These are phyloP conservation scores for Parazoanthus swiftii DNA, from an alignment of 92 coral and sea anemone genomes.

Conservation along the genomic window DNA sequence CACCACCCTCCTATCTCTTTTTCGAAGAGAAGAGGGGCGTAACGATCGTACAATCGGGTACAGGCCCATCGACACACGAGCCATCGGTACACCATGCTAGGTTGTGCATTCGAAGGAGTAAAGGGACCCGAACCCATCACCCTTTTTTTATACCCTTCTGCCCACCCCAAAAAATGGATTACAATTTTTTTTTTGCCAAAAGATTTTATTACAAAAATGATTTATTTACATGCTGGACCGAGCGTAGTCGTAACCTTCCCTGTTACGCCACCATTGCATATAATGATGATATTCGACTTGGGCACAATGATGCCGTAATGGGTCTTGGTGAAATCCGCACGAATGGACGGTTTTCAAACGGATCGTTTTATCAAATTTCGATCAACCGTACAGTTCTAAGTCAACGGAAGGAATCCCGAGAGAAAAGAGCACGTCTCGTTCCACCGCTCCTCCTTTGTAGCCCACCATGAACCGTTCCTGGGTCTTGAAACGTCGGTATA, in stretches of 20 bases:
- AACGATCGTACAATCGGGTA: neutral
- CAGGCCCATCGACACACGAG: no score
- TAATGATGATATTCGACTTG: neutral
- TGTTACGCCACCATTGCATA: constrained; percentile 3
- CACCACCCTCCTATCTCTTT: constrained; percentile 15
- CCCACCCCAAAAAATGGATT: constrained; percentile 14
- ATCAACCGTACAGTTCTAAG: neutral
- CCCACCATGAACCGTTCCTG: no score
- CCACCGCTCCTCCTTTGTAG: no score
- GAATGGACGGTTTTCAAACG: neutral
- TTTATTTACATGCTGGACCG: constrained; percentile 10
- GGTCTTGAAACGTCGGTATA: no score
- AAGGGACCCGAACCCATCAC: constrained; percentile 13
- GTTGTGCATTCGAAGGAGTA: constrained; percentile 8
- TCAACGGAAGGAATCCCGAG: no score
- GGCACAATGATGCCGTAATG: neutral
- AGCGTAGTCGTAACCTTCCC: constrained; percentile 6
- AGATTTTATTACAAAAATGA: neutral
- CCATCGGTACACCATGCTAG: neutral
- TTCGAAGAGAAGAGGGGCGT: constrained; percentile 1
- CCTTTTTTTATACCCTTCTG: neutral
- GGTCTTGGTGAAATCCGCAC: constrained; percentile 8
- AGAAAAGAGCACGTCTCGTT: no score
- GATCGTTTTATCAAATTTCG: neutral
- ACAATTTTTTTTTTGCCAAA: neutral